phyloP scores from a whole-genome alignment of 92 coral and sea anemone species.

The Epizoanthus illoricatus region DNA sequence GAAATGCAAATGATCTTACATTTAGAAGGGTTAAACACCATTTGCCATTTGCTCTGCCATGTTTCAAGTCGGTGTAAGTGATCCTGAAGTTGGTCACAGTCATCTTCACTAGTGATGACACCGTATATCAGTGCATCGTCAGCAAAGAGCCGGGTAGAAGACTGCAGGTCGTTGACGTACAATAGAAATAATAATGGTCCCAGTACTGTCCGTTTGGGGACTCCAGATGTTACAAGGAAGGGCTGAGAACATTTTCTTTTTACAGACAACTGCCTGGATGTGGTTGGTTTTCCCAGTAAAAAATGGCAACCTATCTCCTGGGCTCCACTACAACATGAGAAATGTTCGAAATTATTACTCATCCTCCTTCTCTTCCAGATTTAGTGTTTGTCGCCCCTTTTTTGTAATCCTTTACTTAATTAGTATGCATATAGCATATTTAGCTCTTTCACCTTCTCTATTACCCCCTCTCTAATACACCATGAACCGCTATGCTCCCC shows the following conservation, averaged over 20 bases:
- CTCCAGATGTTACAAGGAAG: constrained; percentile 45
- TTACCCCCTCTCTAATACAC: no score
- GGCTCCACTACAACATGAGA: no score
- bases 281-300: not conserved
- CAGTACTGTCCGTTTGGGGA: constrained; percentile 47
- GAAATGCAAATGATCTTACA: constrained; percentile 49
- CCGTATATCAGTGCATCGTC: constrained; percentile 53
- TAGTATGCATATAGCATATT: no score
- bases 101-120: constrained; percentile 39
- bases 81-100: constrained; percentile 45
- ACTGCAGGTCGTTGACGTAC: constrained; percentile 51
- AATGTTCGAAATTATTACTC: no score
- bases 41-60: constrained; percentile 50
- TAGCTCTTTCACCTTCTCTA: no score
- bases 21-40: constrained; percentile 48
- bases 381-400: no score
- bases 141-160: constrained; percentile 51
- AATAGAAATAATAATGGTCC: constrained; percentile 35
- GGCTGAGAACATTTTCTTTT: constrained; percentile 42
- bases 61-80: constrained; percentile 22
- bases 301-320: no score
- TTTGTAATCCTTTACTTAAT: no score
- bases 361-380: no score
- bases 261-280: constrained; percentile 42
- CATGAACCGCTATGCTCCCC: no score